Evolutionary conservation across 2,113 vertebrate species (phyloP), one percentile per base, ranked within the genome.

Genomic region (Sylvilagus bachmani): DNA sequence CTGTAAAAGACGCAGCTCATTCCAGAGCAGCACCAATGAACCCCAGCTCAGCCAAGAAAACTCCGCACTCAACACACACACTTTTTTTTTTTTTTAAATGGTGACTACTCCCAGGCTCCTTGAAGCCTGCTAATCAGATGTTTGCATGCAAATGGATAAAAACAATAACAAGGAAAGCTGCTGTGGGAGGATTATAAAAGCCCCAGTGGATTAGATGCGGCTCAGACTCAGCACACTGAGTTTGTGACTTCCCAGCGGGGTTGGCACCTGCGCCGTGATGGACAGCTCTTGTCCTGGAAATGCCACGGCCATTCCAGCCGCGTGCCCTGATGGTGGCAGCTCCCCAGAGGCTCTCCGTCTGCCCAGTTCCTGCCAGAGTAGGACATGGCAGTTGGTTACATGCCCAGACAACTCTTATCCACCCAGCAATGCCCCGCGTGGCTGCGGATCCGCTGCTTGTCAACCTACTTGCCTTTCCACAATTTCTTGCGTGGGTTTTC

Each of bases 101-200:
- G 69, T 22, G 80, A 49, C 58, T 80, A 77, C 86, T 89, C 53
- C 44, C 9, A 51, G 61, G 61, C 95, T 89, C 94, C 73, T 19
- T 7, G 53, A 92, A 97, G 95, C 95, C n/a, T 90, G 38, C 66
- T 97, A 92, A 97, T 94, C 92, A 95, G 91, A 89, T 95, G 95
- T 95, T 96, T 95, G 58, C 22, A 51, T 29, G 27, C 73, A 74
- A 51, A 70, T 38, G 55, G 38, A 19, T 29, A 53, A 84, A 67
- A 95, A 94, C 66, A 95, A 94, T 77, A 96, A 97, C 83, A 97
- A 81, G 95, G 97, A 96, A 95, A 87, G 93, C 92, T 95, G 96
- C 96, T 51, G 3, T 13, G 2, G 10, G 90, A 73, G 88, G 38
- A 38, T 79, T 97, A 97, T 96, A 97, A 96, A 97, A 89, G 67